phyloP scores from a whole-genome alignment of 2,797 vertebrate species.

The Champsocephalus gunnari region DNA sequence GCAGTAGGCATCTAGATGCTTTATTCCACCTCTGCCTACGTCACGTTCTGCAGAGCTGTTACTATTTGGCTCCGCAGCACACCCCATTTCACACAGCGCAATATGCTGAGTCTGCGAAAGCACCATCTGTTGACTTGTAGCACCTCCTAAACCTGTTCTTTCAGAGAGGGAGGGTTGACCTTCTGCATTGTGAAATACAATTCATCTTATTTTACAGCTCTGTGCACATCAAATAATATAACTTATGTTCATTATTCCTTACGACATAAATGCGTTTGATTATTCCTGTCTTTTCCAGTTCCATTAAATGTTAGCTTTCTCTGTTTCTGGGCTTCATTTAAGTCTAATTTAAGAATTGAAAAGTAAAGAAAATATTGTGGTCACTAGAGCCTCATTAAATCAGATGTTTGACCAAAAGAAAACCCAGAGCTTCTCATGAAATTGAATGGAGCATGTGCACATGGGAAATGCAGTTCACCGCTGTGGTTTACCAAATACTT shows the following conservation, averaged over 20 bases:
- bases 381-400: background rate
- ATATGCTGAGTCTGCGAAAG: background rate
- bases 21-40: too few species aligned
- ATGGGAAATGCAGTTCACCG: background rate
- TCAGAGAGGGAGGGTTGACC: background rate
- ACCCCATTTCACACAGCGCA: constrained; percentile 5
- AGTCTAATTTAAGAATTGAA: background rate
- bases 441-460: background rate
- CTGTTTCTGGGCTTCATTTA: background rate
- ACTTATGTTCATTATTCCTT: background rate
- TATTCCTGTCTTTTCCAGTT: background rate
- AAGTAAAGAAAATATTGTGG: background rate
- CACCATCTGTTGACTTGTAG: constrained; percentile 12
- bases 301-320: too few species aligned
- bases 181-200: background rate
- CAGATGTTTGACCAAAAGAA: background rate
- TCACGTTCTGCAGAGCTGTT: background rate
- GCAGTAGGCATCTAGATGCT: too few species aligned
- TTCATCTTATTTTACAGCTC: background rate
- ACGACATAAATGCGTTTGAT: background rate
- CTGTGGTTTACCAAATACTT: background rate
- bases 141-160: background rate
- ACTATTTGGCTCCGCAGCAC: background rate
- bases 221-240: background rate
- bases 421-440: background rate